Conservation (phyloP, 2,888 invertebrate species). For the Panzeria rudis region DNA sequence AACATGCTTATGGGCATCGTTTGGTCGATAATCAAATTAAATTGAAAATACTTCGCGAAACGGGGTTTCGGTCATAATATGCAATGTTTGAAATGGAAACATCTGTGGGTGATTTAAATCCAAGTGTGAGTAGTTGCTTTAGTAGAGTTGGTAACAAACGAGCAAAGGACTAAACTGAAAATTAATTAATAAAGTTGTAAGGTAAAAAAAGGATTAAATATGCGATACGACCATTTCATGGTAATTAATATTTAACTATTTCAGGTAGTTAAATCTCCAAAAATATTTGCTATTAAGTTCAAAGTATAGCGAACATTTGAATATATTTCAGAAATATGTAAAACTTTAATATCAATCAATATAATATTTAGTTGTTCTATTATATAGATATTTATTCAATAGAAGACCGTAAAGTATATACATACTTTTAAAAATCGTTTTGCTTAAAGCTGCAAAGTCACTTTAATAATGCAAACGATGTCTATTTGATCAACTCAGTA, state of each 20-base stretch:
- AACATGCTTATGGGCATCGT: conserved; percentile 79
- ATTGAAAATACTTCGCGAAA: conserved; percentile 54
- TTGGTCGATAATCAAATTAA: conserved; percentile 82
- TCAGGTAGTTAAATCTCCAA: not conserved
- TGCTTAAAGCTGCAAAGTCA: too few species aligned
- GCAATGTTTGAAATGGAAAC: conserved; percentile 33
- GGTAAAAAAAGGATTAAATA: not conserved
- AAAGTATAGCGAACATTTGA: too few species aligned
- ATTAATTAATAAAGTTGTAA: conserved; percentile 46
- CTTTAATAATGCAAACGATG: too few species aligned
- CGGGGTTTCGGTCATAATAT: conserved; percentile 50
- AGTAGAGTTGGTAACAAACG: conserved; percentile 41
- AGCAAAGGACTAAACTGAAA: not conserved
- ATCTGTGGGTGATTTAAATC: conserved; percentile 37
- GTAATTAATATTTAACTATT: not conserved
- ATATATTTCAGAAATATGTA: too few species aligned
- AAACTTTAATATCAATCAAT: too few species aligned
- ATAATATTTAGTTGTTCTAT: too few species aligned
- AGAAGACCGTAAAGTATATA: too few species aligned
- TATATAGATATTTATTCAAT: too few species aligned
- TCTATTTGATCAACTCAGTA: too few species aligned
- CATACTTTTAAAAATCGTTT: too few species aligned
- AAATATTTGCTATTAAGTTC: too few species aligned
- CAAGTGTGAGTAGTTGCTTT: conserved; percentile 28
- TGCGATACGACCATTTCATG: not conserved